Evolutionary conservation across 2,113 vertebrate genomes (phyloP), one percentile per base, ranked within the genome.

Genomic region (Thunnus maccoyii): DNA sequence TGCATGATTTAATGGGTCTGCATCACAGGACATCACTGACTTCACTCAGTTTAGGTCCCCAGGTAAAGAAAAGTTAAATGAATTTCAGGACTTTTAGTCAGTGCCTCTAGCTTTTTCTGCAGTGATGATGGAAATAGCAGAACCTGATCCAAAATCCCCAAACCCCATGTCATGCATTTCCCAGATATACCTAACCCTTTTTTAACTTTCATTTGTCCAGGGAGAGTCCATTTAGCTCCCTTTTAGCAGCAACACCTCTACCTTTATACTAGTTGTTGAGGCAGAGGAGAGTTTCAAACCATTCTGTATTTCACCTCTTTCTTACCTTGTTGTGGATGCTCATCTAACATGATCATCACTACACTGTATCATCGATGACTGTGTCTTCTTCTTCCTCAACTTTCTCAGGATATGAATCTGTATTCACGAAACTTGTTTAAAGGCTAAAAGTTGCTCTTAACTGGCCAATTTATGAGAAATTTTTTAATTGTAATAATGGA

Each of bases 161-260:
- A 71, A 64, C 20, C 78, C 73, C 60, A 52, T 27, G 18, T 65
- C 73, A 46, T 82, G 66, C 58, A 71, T 82, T 71, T 82, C 13
- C 27, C 58, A 44, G 51, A 60, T 54, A 74, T 14, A 62, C 22
- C 62, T 41, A 41, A 41, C 36, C 36, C 36, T 41, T 41, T 41
- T 41, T 41, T 22, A 61, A 54, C 55, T 60, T 64, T 58, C n/a
- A 20, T 55, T 18, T 55, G 27, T 4, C 22, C 20, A 48, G 8
- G 16, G 51, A 69, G 55, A 54, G 60, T 15, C 22, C 17, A 22
- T 25, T 44, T 7, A 55, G 56, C 41, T 36, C 10, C 18, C 51
- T 48, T 69, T 60, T 13, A 25, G 72, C 54, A 17, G 16, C 50
- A 64, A 14, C 62, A n/a, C 16, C 11, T 8, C 36, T 41, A 41